Percentiles rank a stretch among this genome's conserved stretches.
Evolutionary conservation across 1,140 invertebrate genomes (phyloP).

Genomic region (Zaprionus africanus): DNA sequence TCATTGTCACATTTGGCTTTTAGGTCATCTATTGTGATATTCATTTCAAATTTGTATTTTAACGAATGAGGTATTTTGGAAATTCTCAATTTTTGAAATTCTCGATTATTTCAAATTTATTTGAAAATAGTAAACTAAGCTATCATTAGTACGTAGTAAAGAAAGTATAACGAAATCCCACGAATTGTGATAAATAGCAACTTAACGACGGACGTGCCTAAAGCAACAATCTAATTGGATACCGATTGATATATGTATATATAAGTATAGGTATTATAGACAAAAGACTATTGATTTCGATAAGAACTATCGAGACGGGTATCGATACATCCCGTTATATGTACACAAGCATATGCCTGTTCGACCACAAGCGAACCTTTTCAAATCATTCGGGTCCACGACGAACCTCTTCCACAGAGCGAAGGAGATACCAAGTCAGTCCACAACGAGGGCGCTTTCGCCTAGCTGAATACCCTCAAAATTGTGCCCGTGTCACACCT

Average conservation of each 20-base stretch:
- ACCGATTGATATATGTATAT: neutral
- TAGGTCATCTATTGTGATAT: conserved; percentile 17
- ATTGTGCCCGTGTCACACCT: neutral
- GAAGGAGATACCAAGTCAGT: neutral
- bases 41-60: conserved; percentile 42
- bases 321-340: conserved; percentile 5
- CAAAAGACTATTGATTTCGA: neutral
- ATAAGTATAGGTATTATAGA: neutral
- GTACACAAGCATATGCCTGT: conserved; percentile 4
- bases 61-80: conserved; percentile 37
- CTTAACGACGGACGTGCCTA: too few relatives aligned
- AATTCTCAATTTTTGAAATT: conserved; percentile 40
- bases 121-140: conserved; percentile 28
- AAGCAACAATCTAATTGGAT: neutral
- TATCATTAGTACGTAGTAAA: conserved; percentile 25
- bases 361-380: neutral
- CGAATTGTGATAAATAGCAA: neutral
- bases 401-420: neutral
- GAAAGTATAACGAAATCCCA: neutral
- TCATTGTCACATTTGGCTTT: conserved; percentile 24
- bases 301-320: neutral
- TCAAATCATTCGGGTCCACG: neutral
- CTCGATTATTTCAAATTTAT: conserved; percentile 28
- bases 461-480: neutral
- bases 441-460: neutral